These are phyloP conservation scores for Teleopsis dalmanni DNA, from an alignment of 1,140 invertebrate genomes.

Conservation along the genomic window DNA sequence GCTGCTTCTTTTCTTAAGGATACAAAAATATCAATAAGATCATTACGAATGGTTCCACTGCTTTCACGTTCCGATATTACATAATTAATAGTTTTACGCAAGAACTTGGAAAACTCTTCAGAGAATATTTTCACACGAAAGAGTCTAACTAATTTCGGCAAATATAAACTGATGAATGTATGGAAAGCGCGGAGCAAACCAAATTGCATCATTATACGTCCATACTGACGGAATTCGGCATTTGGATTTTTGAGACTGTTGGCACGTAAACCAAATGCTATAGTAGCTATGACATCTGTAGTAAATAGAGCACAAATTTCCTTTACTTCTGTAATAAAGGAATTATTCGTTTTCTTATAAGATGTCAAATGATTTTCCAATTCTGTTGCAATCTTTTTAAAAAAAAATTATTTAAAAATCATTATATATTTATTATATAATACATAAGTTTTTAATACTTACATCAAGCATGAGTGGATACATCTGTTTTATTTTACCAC, in stretches of 20 bases:
- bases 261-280: constrained; percentile 53
- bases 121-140: constrained; percentile 26
- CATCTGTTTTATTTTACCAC: constrained; percentile 51
- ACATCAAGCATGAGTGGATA: constrained; percentile 47
- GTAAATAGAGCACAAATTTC: constrained; percentile 48
- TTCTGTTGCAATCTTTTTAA: constrained; percentile 25
- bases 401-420: background rate
- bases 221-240: constrained; percentile 43
- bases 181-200: constrained; percentile 47
- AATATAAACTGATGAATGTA: constrained; percentile 45
- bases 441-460: constrained; percentile 3
- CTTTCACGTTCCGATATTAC: constrained; percentile 38
- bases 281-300: constrained; percentile 53
- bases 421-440: background rate
- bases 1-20: constrained; percentile 31
- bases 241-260: constrained; percentile 48
- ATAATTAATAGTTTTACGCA: constrained; percentile 33
- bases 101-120: constrained; percentile 23
- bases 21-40: constrained; percentile 47
- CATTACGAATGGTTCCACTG: constrained; percentile 29
- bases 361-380: constrained; percentile 18
- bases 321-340: constrained; percentile 34
- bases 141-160: constrained; percentile 33
- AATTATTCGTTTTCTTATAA: background rate
- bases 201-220: constrained; percentile 46